phyloP scores from a whole-genome alignment of 92 coral and sea anemone genomes.

The Palythoa grandiflora region DNA sequence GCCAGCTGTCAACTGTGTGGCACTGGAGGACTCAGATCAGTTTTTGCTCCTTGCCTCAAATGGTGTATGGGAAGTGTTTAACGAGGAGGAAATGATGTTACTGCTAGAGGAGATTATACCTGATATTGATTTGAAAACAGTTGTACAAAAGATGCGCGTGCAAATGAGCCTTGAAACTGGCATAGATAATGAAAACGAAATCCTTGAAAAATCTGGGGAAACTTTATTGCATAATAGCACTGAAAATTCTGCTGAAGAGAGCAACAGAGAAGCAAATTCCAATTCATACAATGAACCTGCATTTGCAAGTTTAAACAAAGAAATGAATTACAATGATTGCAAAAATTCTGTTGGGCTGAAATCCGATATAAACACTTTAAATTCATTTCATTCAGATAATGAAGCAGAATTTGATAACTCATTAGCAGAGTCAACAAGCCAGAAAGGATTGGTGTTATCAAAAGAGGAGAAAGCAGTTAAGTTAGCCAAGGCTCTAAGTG shows the following conservation, averaged over 20 bases:
- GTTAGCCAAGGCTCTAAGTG: conserved; percentile 84
- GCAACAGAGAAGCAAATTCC: not conserved
- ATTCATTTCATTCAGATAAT: not conserved
- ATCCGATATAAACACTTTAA: not conserved
- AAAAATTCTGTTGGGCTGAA: not conserved
- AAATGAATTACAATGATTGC: not conserved
- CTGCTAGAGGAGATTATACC: conserved; percentile 89
- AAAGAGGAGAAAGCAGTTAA: conserved; percentile 73
- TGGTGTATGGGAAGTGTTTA: conserved; percentile 96
- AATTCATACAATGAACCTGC: not conserved
- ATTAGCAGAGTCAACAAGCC: not conserved
- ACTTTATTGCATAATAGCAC: not conserved
- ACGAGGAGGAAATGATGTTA: conserved; percentile 82
- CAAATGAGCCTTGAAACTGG: conserved; percentile 25
- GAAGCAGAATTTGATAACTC: not conserved
- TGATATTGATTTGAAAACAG: conserved; percentile 79
- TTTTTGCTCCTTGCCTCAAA: conserved; percentile 85
- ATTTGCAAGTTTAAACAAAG: not conserved
- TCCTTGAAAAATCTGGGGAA: not conserved
- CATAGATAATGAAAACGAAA: not conserved
- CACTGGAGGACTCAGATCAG: conserved; percentile 80
- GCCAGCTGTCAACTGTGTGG: conserved; percentile 79
- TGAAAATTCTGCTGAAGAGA: not conserved
- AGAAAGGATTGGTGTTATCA: not conserved
- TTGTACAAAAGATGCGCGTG: conserved; percentile 69